phyloP scores from a whole-genome alignment of 2,113 vertebrate genomes.

The Nycticebus coucang region DNA sequence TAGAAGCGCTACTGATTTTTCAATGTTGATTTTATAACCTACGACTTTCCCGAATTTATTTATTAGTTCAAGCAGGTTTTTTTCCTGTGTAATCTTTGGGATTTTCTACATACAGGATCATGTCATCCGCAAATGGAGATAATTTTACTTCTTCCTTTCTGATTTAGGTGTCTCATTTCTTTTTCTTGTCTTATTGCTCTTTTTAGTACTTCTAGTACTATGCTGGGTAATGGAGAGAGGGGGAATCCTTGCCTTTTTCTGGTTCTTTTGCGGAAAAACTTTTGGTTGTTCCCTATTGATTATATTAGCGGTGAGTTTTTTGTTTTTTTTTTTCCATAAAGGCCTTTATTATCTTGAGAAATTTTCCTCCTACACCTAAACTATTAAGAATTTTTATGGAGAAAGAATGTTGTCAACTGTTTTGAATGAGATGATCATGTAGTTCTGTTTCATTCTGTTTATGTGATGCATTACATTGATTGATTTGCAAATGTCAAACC shows the following conservation, averaged over 20 bases:
- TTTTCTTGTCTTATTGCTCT: neutral
- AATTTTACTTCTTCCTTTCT: neutral
- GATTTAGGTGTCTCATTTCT: neutral
- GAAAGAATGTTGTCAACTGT: neutral
- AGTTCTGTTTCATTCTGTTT: neutral
- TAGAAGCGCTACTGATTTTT: neutral
- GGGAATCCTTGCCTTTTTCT: neutral
- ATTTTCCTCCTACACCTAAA: neutral
- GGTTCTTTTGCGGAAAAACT: neutral
- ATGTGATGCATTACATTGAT: neutral
- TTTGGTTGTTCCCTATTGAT: neutral
- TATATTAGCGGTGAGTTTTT: neutral
- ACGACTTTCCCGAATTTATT: neutral
- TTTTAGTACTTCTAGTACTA: neutral
- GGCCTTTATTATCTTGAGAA: neutral
- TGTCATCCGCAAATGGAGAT: neutral
- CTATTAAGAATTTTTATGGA: neutral
- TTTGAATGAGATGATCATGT: neutral
- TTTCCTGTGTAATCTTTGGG: neutral
- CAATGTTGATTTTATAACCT: neutral
- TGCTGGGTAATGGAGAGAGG: neutral
- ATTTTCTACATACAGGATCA: neutral
- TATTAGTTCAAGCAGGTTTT: neutral
- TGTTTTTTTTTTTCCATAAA: neutral
- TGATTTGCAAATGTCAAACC: neutral